Evolutionary conservation across 2,888 invertebrate species (phyloP), one percentile per base, ranked within the genome.

Genomic region (Lepidocyrtinus sp.): DNA sequence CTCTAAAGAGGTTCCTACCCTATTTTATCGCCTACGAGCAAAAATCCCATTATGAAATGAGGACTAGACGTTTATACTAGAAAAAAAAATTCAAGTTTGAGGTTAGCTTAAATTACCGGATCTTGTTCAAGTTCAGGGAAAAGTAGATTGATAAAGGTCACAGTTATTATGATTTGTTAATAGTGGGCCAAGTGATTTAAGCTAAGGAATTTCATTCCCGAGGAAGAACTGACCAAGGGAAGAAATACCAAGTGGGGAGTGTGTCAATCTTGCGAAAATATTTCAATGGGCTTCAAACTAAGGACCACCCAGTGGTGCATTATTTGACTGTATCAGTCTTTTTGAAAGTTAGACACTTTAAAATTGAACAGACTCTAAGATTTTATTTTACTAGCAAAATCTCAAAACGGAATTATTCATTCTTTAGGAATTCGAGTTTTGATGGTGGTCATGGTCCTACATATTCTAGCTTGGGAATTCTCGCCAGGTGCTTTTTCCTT

Each of bases 141-240:
- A 70, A 59, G 61, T 27, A 25, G 36, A 27, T 70, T 70, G 70
- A 61, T 61, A 70, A 70, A 70, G 70, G 70, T 70, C 70, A 70
- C n/a, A 17, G 36, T 12, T 21, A 59, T 21, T 59, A 59, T 21
- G 59, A 19, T 21, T 21, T 22, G 7, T 7, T 59, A 19, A 59
- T 5, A 59, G 7, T 21, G 12, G 59, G 59, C 21, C 59, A 59
- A 21, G 19, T 59, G n/a, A n/a, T 50, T 50, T 27, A 21, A 1
- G 15, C 26, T 7, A 25, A 69, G 26, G 25, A 17, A 45, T 1
- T 36, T 65, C 65, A 12, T 7, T 3, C 2, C 2, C 65, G 65
- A 65, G 65, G 1, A 17, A 36, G 36, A 12, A 36, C 12, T 36
- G 36, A 36, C 5, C 5, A 36, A 12, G 12, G 36, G 12, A 36